A percentile compares a stretch with the other conserved stretches of the same genome.
Conservation (phyloP, 1,140 invertebrate genomes). For the Phymorhynchus buccinoides region DNA sequence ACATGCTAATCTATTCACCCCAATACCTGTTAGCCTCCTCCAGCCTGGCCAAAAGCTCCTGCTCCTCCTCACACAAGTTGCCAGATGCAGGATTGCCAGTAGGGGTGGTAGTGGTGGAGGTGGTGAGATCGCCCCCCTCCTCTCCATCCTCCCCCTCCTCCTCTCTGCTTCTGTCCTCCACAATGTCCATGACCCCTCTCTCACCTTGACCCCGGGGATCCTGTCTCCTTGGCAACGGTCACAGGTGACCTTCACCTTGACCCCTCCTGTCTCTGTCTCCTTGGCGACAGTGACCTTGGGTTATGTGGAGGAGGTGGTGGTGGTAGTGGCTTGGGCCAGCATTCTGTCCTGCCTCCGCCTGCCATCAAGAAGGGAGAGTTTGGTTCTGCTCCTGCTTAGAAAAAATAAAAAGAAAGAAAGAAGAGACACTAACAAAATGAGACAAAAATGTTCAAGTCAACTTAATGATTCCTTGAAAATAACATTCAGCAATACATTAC, state of each 20-base stretch:
- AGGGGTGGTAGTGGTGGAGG: too few relatives aligned
- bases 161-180: background rate
- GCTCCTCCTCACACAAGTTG: slow-evolving; percentile 74
- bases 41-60: slow-evolving; percentile 90
- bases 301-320: too few relatives aligned
- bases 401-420: background rate
- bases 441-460: too few relatives aligned
- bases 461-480: too few relatives aligned
- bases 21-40: slow-evolving; percentile 90
- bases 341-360: background rate
- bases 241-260: background rate
- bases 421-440: too few relatives aligned
- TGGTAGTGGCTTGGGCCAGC: background rate
- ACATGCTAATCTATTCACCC: background rate
- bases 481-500: too few relatives aligned
- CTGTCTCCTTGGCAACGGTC: background rate
- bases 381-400: background rate
- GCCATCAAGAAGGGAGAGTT: background rate
- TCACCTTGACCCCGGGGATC: background rate
- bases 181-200: slow-evolving; percentile 23
- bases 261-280: too few relatives aligned
- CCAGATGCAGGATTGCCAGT: background rate
- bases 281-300: background rate
- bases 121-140: background rate
- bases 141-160: background rate